Conservation (phyloP, 2,888 invertebrate genomes). For the Drosophila kuntzei region DNA sequence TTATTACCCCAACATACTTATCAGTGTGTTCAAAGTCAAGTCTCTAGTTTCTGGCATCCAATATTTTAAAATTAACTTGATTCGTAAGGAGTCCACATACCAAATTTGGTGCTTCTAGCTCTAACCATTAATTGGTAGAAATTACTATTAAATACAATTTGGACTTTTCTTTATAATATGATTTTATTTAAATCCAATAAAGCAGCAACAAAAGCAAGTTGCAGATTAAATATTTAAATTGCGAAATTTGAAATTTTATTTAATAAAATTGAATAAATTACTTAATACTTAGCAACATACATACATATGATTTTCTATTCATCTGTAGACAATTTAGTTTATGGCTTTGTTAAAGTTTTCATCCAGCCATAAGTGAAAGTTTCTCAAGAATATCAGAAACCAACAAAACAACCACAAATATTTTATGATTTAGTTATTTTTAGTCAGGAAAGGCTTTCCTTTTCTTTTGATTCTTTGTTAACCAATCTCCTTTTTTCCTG, state of each 20-base stretch:
- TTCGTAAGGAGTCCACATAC: too few relatives aligned
- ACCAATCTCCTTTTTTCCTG: background rate
- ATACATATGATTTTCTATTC: background rate
- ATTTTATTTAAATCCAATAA: background rate
- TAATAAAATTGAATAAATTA: background rate
- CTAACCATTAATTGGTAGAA: too few relatives aligned
- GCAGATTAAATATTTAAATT: background rate
- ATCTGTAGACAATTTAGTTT: background rate
- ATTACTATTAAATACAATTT: too few relatives aligned
- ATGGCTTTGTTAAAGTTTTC: background rate
- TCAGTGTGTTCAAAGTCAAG: too few relatives aligned
- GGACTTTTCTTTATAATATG: too few relatives aligned
- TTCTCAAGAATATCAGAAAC: slow-evolving; percentile 18
- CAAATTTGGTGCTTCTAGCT: too few relatives aligned
- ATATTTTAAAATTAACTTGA: too few relatives aligned
- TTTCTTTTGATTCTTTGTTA: slow-evolving; percentile 19
- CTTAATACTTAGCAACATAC: background rate
- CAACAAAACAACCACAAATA: slow-evolving; percentile 26
- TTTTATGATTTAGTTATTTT: slow-evolving; percentile 18
- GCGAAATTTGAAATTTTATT: background rate
- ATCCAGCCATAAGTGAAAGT: slow-evolving; percentile 5
- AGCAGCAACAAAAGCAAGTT: background rate
- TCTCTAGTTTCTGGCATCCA: too few relatives aligned
- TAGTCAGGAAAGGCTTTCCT: background rate
- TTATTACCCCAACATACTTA: too few relatives aligned